Percentiles rank a stretch among this genome's conserved stretches.
phyloP scores from a whole-genome alignment of 2,113 vertebrate species.

The Onychostoma macrolepis region DNA sequence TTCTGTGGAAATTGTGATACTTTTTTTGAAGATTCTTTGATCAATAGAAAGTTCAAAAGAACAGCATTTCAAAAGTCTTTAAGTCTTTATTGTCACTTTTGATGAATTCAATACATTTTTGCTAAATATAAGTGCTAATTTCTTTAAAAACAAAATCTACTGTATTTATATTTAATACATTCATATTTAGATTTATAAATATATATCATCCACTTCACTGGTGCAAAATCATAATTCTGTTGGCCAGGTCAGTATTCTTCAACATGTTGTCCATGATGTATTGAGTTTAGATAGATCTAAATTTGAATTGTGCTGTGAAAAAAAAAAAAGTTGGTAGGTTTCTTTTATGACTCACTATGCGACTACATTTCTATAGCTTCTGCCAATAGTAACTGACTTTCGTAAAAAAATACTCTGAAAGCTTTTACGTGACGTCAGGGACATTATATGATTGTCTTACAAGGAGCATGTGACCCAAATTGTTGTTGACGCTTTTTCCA shows the following conservation, averaged over 20 bases:
- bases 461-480: background rate
- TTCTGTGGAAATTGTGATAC: too few relatives aligned
- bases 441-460: slow-evolving; percentile 4
- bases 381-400: slow-evolving; percentile 12
- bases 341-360: background rate
- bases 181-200: background rate
- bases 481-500: background rate
- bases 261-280: background rate
- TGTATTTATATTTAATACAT: background rate
- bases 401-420: background rate
- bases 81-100: background rate
- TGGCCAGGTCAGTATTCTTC: background rate
- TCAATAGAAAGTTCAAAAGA: background rate
- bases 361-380: background rate
- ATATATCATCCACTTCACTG: background rate
- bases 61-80: background rate
- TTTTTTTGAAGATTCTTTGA: background rate
- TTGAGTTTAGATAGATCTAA: background rate
- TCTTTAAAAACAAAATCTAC: background rate
- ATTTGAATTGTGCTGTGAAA: background rate
- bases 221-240: background rate
- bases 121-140: background rate
- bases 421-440: slow-evolving; percentile 18
- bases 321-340: background rate
- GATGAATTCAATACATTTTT: background rate